These are phyloP conservation scores for Coelopa frigida DNA, from an alignment of 1,140 invertebrate genomes.

Conservation along the genomic window DNA sequence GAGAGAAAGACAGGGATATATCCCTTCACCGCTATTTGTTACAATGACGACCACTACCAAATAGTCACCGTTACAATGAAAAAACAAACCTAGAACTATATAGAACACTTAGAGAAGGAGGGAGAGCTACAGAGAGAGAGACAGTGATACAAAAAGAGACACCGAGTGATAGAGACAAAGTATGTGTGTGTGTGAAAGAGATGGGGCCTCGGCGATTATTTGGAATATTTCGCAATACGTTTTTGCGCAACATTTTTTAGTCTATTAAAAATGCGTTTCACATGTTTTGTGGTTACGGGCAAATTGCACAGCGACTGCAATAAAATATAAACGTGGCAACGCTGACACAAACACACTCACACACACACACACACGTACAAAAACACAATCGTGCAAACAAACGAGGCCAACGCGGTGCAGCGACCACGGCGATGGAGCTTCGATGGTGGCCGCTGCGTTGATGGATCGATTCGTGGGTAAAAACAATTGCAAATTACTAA, in stretches of 20 bases:
- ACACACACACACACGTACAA: slow-evolving; percentile 10
- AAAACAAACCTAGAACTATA: neutral
- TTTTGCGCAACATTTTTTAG: slow-evolving; percentile 44
- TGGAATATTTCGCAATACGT: slow-evolving; percentile 15
- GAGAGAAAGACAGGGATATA: too few relatives aligned
- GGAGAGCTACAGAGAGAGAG: too few relatives aligned
- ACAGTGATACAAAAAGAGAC: neutral
- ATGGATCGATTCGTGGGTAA: slow-evolving; percentile 9
- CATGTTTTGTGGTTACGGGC: slow-evolving; percentile 43
- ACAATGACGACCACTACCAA: neutral
- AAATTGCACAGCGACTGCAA: slow-evolving; percentile 43
- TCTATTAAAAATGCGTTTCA: slow-evolving; percentile 46
- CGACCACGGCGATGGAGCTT: neutral
- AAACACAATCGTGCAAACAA: slow-evolving; percentile 1
- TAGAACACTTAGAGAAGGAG: neutral
- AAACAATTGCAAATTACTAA: slow-evolving; percentile 10
- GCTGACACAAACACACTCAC: slow-evolving; percentile 14
- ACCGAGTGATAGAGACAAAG: neutral
- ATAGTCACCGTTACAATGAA: slow-evolving; percentile 6
- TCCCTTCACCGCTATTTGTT: too few relatives aligned
- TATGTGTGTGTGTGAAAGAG: neutral
- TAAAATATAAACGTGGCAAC: slow-evolving; percentile 29
- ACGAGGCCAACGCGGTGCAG: neutral
- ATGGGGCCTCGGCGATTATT: neutral
- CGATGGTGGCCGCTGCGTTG: neutral